phyloP scores from a whole-genome alignment of 2,888 invertebrate species.

The Cheilosia impressa region DNA sequence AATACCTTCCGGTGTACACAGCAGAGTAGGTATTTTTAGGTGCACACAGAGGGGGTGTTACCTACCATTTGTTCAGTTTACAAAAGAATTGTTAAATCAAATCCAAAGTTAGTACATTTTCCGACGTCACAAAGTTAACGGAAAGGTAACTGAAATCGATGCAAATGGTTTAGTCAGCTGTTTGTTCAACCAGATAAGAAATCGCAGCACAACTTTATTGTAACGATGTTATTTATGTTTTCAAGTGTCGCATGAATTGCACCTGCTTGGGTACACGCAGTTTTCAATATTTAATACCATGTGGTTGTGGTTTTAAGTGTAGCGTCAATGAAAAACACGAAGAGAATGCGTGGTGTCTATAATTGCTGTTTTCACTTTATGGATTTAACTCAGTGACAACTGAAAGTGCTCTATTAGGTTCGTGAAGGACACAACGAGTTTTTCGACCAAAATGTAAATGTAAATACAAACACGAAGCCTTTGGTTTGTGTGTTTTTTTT shows the following conservation, averaged over 20 bases:
- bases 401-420: background rate
- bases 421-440: constrained; percentile 10
- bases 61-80: background rate
- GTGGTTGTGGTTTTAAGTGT: background rate
- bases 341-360: constrained; percentile 53
- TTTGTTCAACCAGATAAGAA: constrained; percentile 18
- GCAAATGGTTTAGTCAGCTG: constrained; percentile 53
- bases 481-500: background rate
- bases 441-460: constrained; percentile 18
- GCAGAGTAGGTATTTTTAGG: constrained; percentile 14
- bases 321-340: constrained; percentile 25
- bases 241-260: background rate
- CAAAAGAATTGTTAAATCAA: background rate
- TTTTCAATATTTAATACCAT: too few relatives aligned
- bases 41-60: constrained; percentile 7
- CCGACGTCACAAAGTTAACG: background rate
- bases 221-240: too few relatives aligned
- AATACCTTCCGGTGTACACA: constrained; percentile 24
- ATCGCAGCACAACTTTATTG: background rate
- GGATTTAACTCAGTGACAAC: background rate
- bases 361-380: background rate
- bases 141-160: constrained; percentile 31
- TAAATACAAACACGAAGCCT: constrained; percentile 14
- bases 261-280: too few relatives aligned
- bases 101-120: background rate